These are phyloP conservation scores for Malurus melanocephalus DNA, from an alignment of 2,113 vertebrate genomes.

Conservation along the genomic window DNA sequence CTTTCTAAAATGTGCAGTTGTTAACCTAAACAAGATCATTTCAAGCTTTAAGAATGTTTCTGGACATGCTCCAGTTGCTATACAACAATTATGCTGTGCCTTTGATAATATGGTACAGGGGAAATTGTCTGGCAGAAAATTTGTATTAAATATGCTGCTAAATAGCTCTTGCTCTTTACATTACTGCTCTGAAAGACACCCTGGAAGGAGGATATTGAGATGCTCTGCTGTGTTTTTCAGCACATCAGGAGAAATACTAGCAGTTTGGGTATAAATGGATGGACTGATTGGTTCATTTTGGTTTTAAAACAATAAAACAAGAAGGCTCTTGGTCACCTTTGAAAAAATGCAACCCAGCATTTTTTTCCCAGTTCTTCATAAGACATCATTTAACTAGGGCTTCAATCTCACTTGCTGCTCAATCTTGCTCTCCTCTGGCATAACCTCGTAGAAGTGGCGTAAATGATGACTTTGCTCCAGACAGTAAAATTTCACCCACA, in stretches of 20 bases:
- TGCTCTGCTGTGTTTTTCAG: neutral
- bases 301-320: neutral
- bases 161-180: neutral
- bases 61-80: neutral
- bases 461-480: neutral
- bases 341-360: neutral
- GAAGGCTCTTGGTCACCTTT: neutral
- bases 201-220: neutral
- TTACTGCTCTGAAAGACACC: neutral
- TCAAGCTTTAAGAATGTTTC: slow-evolving; percentile 3
- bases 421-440: neutral
- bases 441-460: fast-evolving
- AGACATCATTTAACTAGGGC: neutral
- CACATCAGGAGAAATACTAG: neutral
- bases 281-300: neutral
- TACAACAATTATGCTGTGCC: neutral
- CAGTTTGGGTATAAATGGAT: neutral
- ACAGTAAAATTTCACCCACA: neutral
- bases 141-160: neutral
- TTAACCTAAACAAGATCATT: neutral
- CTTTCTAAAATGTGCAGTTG: neutral
- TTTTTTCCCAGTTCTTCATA: neutral
- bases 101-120: slow-evolving; percentile 4
- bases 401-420: neutral
- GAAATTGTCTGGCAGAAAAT: slow-evolving; percentile 11